Percentiles rank a stretch among this genome's conserved stretches.
These are phyloP conservation scores for Chloromyia formosa DNA, from an alignment of 2,888 invertebrate genomes.

Conservation along the genomic window DNA sequence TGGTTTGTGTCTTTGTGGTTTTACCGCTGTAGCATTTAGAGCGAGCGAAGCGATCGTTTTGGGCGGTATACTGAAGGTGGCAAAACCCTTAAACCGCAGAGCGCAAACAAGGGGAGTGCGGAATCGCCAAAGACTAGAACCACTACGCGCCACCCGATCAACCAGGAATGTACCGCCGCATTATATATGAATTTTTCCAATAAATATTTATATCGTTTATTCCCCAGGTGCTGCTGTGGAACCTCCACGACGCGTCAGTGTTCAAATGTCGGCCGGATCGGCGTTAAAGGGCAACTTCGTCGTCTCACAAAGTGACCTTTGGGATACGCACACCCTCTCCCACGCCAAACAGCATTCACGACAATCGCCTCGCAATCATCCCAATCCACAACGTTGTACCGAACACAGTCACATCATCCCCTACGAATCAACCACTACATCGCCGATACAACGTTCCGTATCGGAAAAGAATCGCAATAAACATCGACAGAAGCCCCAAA, in stretches of 20 bases:
- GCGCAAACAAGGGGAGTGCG: too few species aligned
- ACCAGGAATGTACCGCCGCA: too few species aligned
- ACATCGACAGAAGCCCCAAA: slow-evolving; percentile 65
- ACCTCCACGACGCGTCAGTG: slow-evolving; percentile 61
- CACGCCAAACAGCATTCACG: slow-evolving; percentile 64
- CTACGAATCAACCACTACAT: slow-evolving; percentile 60
- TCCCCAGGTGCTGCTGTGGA: slow-evolving; percentile 54
- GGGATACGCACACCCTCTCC: slow-evolving; percentile 73
- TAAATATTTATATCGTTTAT: too few species aligned
- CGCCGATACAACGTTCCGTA: slow-evolving; percentile 71
- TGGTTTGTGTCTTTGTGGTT: too few species aligned
- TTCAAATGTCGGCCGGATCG: slow-evolving; percentile 59
- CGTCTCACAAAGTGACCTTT: slow-evolving; percentile 73
- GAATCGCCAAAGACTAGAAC: too few species aligned
- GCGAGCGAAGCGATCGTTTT: too few species aligned
- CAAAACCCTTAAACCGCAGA: too few species aligned
- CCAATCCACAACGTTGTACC: slow-evolving; percentile 60
- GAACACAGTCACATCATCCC: slow-evolving; percentile 62
- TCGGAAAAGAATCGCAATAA: slow-evolving; percentile 72
- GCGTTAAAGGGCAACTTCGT: slow-evolving; percentile 67
- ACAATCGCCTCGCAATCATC: slow-evolving; percentile 63
- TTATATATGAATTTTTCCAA: too few species aligned
- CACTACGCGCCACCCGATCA: too few species aligned
- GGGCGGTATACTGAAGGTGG: too few species aligned
- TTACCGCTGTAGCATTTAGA: too few species aligned